Evolutionary conservation across 2,888 invertebrate genomes (phyloP).

Genomic region (Spialia ferax): DNA sequence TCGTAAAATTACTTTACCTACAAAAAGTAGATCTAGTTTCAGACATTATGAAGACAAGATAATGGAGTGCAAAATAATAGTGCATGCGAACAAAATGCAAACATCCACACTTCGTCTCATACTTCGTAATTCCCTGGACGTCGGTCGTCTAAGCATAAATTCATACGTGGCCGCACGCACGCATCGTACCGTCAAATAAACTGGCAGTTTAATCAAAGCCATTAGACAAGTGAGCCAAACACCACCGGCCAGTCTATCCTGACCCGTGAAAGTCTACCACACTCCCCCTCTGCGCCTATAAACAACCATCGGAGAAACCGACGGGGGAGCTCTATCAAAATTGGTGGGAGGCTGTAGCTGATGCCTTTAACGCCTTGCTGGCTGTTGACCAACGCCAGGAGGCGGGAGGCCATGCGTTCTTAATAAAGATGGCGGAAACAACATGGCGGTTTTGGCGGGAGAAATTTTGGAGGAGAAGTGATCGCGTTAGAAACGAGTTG

Average conservation of each 20-base stretch:
- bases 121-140: conserved; percentile 70
- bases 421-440: conserved; percentile 82
- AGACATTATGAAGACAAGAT: too few species aligned
- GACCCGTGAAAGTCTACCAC: conserved; percentile 63
- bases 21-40: too few species aligned
- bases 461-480: conserved; percentile 61
- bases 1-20: too few species aligned
- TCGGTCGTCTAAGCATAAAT: conserved; percentile 82
- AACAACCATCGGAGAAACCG: conserved; percentile 48
- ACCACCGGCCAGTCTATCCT: conserved; percentile 63
- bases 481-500: conserved; percentile 42
- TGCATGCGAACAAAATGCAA: not conserved
- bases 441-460: conserved; percentile 73
- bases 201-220: conserved; percentile 86
- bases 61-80: too few species aligned
- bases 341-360: conserved; percentile 76
- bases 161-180: conserved; percentile 82
- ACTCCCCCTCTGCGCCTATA: conserved; percentile 52
- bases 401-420: conserved; percentile 83
- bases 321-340: conserved; percentile 63
- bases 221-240: conserved; percentile 86
- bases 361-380: conserved; percentile 86
- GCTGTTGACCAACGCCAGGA: conserved; percentile 83
- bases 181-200: conserved; percentile 85
- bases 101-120: conserved; percentile 11